A percentile compares a stretch with the other conserved stretches of the same genome.
These are phyloP conservation scores for Macquaria ambigua DNA, from an alignment of 2,113 vertebrate genomes.

Conservation along the genomic window DNA sequence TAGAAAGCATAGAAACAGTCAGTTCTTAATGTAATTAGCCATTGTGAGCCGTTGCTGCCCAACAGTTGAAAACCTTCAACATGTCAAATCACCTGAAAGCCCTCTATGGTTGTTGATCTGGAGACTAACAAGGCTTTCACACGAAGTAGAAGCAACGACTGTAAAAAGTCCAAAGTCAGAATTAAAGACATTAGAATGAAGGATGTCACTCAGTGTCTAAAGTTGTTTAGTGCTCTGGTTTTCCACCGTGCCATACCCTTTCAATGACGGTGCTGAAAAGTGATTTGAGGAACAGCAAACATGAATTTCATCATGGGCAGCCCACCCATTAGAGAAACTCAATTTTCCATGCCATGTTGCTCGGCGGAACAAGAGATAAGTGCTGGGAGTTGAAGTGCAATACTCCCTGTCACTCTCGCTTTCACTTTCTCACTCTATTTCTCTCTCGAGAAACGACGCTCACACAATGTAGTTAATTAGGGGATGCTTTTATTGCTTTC, in stretches of 20 bases:
- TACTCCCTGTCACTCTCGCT: constrained; percentile 31
- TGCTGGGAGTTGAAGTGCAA: constrained; percentile 70
- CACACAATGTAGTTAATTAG: constrained; percentile 84
- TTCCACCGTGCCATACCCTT: not conserved
- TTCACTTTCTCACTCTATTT: constrained; percentile 40
- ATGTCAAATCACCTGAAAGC: too few species aligned
- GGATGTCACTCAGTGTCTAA: not conserved
- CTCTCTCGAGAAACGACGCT: constrained; percentile 72
- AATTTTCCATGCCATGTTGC: constrained; percentile 66
- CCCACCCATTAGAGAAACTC: constrained; percentile 70
- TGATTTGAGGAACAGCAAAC: constrained; percentile 74
- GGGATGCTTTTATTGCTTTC: constrained; percentile 83
- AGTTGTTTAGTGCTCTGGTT: constrained; percentile 24
- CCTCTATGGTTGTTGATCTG: not conserved
- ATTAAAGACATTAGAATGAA: not conserved
- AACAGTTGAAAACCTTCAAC: too few species aligned
- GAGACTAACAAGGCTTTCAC: not conserved
- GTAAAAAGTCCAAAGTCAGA: not conserved
- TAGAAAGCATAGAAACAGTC: not conserved
- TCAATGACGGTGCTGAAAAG: constrained; percentile 41
- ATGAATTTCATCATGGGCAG: constrained; percentile 58
- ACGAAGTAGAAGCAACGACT: not conserved
- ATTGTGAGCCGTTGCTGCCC: not conserved
- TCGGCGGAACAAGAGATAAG: constrained; percentile 75
- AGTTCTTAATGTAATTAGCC: not conserved